phyloP scores from a whole-genome alignment of 2,888 invertebrate genomes.

The Drosophila atripex region DNA sequence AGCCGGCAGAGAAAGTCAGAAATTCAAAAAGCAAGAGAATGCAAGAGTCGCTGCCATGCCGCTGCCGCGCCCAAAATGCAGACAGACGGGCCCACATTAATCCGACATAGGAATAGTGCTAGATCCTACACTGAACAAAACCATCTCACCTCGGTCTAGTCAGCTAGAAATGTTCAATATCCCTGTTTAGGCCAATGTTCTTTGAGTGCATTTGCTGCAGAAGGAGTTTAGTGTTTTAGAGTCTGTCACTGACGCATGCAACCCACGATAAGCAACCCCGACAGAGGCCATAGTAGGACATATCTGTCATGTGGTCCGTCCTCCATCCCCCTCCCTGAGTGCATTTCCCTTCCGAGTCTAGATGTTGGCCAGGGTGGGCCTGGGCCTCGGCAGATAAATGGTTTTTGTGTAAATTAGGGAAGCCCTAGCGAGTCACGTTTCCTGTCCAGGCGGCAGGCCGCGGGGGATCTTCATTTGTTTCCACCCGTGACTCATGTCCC shows the following conservation, averaged over 20 bases:
- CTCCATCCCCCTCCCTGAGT: constrained; percentile 29
- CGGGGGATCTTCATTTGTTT: constrained; percentile 14
- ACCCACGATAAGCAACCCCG: constrained; percentile 50
- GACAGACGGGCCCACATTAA: constrained; percentile 47
- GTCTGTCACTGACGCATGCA: constrained; percentile 39
- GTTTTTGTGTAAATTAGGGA: constrained; percentile 50
- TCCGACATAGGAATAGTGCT: constrained; percentile 35
- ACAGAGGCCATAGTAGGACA: constrained; percentile 48
- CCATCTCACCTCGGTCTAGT: neutral
- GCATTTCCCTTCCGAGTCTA: constrained; percentile 17
- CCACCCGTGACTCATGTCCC: constrained; percentile 25
- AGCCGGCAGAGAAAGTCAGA: constrained; percentile 30
- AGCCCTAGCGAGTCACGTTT: constrained; percentile 49
- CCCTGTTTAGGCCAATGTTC: no score
- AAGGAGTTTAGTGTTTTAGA: constrained; percentile 30
- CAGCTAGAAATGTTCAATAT: no score
- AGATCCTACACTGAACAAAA: constrained; percentile 22
- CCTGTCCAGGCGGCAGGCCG: constrained; percentile 6
- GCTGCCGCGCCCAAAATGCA: constrained; percentile 7
- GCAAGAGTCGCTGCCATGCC: no score
- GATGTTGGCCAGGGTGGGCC: constrained; percentile 35
- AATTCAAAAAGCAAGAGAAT: neutral
- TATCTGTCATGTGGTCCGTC: constrained; percentile 36
- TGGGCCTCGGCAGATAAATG: constrained; percentile 19
- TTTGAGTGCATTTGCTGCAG: constrained; percentile 4